Conservation (phyloP, 2,888 invertebrate genomes). For the Esperia sulphurella region DNA sequence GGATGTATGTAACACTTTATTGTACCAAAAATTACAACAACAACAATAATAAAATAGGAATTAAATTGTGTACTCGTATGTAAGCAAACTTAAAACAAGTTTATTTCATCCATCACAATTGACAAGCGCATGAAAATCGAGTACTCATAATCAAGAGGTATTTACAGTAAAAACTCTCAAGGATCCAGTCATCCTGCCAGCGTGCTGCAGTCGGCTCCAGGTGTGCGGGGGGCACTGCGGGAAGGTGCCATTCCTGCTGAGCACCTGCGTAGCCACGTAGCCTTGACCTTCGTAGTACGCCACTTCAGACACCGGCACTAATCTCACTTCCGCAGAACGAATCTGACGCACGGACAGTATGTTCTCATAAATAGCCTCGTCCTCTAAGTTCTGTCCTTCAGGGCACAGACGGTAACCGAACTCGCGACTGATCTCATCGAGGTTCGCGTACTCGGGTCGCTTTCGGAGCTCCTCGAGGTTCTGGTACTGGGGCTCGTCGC, state of each 20-base stretch:
- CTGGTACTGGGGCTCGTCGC: conserved; percentile 71
- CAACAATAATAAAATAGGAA: no score
- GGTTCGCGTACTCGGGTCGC: conserved; percentile 71
- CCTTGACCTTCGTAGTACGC: conserved; percentile 73
- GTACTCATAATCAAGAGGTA: no score
- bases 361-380: conserved; percentile 75
- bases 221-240: conserved; percentile 75
- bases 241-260: conserved; percentile 73
- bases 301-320: conserved; percentile 75
- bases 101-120: background rate
- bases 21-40: no score
- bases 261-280: conserved; percentile 71
- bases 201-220: conserved; percentile 69
- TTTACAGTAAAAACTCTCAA: conserved; percentile 65
- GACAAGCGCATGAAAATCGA: background rate
- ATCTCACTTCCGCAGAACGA: conserved; percentile 73
- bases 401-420: conserved; percentile 74
- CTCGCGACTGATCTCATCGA: conserved; percentile 74
- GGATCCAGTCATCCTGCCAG: conserved; percentile 61
- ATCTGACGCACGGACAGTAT: conserved; percentile 73
- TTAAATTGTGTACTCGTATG: no score
- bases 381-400: conserved; percentile 74
- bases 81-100: background rate
- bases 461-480: conserved; percentile 69
- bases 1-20: no score